Evolutionary conservation across 2,113 vertebrate species (phyloP).

Genomic region (Isurus oxyrinchus): DNA sequence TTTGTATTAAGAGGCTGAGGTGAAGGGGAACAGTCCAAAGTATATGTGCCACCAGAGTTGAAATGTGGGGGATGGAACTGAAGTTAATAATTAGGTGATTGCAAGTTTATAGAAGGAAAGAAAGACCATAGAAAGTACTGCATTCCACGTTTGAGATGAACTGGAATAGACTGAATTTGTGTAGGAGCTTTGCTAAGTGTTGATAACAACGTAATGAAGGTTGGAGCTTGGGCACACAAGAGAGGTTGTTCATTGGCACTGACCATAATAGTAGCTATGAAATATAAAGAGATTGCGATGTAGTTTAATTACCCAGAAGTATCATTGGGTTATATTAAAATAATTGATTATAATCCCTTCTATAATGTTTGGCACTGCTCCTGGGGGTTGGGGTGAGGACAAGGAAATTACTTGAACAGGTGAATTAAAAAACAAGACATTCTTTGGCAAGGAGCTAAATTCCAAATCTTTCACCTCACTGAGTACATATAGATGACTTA

Average conservation of each 20-base stretch:
- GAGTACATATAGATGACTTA: background rate
- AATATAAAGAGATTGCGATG: background rate
- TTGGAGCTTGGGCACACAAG: no score
- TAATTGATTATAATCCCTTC: background rate
- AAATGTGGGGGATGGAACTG: background rate
- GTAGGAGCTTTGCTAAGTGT: background rate
- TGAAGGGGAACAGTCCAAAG: background rate
- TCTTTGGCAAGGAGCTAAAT: background rate
- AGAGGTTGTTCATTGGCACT: background rate
- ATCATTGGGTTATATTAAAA: background rate
- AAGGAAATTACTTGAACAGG: background rate
- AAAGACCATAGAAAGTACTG: background rate
- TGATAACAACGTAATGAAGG: background rate
- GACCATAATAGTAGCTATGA: background rate
- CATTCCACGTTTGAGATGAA: background rate
- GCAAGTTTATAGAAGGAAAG: background rate
- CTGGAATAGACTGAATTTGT: background rate
- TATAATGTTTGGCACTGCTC: background rate
- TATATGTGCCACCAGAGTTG: background rate
- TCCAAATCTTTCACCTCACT: background rate
- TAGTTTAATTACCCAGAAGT: background rate
- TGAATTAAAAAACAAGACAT: background rate
- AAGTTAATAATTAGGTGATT: background rate
- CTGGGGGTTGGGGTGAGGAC: no score
- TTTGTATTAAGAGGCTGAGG: background rate